These are phyloP conservation scores for Ornithoptera alexandrae DNA, from an alignment of 2,888 invertebrate species.

Conservation along the genomic window DNA sequence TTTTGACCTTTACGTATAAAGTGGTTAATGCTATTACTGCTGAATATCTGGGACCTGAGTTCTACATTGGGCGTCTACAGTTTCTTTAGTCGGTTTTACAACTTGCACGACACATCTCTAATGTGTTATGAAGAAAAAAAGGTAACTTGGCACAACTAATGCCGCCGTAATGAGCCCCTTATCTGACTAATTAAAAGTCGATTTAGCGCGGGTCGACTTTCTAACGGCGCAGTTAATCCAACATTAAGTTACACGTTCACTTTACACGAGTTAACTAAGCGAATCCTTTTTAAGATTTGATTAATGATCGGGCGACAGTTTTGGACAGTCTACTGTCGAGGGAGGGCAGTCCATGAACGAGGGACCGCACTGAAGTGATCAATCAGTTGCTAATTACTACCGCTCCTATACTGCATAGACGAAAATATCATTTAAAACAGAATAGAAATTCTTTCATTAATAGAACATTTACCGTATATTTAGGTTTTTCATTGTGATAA, in stretches of 20 bases:
- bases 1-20: too few relatives aligned
- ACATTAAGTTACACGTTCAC: slow-evolving; percentile 39
- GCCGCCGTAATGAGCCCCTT: slow-evolving; percentile 73
- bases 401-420: not conserved
- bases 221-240: slow-evolving; percentile 52
- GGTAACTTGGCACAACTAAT: slow-evolving; percentile 70
- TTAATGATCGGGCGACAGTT: slow-evolving; percentile 47
- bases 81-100: not conserved
- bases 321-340: slow-evolving; percentile 41
- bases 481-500: too few relatives aligned
- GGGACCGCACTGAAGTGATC: slow-evolving; percentile 25
- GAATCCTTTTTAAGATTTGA: slow-evolving; percentile 57
- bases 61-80: not conserved
- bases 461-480: too few relatives aligned
- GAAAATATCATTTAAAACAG: not conserved
- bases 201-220: slow-evolving; percentile 67
- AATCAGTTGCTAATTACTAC: slow-evolving; percentile 22
- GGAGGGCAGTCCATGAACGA: slow-evolving; percentile 28
- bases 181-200: slow-evolving; percentile 79
- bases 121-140: slow-evolving; percentile 39
- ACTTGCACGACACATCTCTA: not conserved
- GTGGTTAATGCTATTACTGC: too few relatives aligned
- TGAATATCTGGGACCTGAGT: too few relatives aligned
- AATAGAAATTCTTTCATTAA: not conserved
- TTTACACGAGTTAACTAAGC: slow-evolving; percentile 56